phyloP scores from a whole-genome alignment of 2,797 vertebrate genomes.

The Aplochiton taeniatus region DNA sequence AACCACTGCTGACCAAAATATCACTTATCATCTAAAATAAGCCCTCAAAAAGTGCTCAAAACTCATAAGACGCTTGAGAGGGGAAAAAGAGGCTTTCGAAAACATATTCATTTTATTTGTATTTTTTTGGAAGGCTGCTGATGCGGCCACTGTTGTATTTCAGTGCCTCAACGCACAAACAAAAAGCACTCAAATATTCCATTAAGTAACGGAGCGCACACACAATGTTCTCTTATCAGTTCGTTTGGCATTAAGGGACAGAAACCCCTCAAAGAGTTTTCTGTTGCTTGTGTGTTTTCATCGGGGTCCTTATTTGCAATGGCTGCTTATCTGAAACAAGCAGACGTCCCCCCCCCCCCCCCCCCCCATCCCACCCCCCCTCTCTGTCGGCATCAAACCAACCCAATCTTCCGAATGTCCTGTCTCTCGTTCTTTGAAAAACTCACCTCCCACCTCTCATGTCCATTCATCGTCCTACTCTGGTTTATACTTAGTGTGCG shows the following conservation, averaged over 20 bases:
- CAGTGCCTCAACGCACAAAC: too few relatives aligned
- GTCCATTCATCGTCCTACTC: background rate
- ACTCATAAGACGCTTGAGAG: background rate
- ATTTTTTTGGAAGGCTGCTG: too few relatives aligned
- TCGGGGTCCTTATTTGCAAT: background rate
- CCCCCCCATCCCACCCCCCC: background rate
- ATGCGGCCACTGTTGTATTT: too few relatives aligned
- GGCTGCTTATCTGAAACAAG: conserved; percentile 1
- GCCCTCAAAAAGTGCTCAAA: too few relatives aligned
- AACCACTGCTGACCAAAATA: background rate
- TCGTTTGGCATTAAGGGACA: too few relatives aligned
- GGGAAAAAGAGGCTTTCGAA: background rate
- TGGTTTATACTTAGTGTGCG: background rate
- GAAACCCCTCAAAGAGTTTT: background rate
- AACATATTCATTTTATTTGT: background rate
- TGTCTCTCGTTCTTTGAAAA: background rate
- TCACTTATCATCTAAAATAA: background rate
- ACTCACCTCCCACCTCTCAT: background rate
- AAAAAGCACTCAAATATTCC: too few relatives aligned
- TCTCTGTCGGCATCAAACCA: background rate
- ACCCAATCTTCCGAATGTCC: too few relatives aligned
- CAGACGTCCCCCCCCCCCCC: background rate
- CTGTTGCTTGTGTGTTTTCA: background rate
- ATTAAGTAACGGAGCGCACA: too few relatives aligned
- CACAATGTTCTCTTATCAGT: too few relatives aligned